phyloP scores from a whole-genome alignment of 1,140 invertebrate species.

The Zophobas morio region DNA sequence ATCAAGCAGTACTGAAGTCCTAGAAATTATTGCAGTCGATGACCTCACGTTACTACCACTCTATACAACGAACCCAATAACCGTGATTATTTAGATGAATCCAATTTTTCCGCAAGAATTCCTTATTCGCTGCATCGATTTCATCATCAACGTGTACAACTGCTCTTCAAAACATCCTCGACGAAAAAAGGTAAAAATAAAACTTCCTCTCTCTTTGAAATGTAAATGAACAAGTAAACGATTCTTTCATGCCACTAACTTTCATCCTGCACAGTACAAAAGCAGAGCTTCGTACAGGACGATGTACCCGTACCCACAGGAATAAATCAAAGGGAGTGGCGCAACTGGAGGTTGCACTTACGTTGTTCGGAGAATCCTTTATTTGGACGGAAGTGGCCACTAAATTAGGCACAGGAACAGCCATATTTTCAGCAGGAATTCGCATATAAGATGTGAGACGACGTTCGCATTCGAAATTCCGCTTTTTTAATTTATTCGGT shows the following conservation, averaged over 20 bases:
- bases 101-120: not conserved
- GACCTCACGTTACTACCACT: too few relatives aligned
- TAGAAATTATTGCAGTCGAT: too few relatives aligned
- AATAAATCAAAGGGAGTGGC: constrained; percentile 32
- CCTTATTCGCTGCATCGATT: not conserved
- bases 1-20: too few relatives aligned
- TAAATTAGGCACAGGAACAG: constrained; percentile 21
- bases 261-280: constrained; percentile 14
- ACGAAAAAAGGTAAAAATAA: constrained; percentile 18
- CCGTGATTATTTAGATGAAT: too few relatives aligned
- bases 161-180: not conserved
- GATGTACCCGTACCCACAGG: not conserved
- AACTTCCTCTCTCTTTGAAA: constrained; percentile 31
- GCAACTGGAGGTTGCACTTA: constrained; percentile 39
- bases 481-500: constrained; percentile 10
- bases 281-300: constrained; percentile 5
- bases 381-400: constrained; percentile 31
- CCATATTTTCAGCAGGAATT: constrained; percentile 20
- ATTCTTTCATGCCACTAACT: constrained; percentile 29
- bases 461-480: constrained; percentile 1
- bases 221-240: constrained; percentile 44
- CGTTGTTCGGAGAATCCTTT: constrained; percentile 33
- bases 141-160: not conserved
- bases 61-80: too few relatives aligned
- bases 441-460: constrained; percentile 11